These are phyloP conservation scores for rabbit (Oryctolagus cuniculus) DNA, from an alignment of 2,113 vertebrate genomes.

Conservation along the genomic window DNA sequence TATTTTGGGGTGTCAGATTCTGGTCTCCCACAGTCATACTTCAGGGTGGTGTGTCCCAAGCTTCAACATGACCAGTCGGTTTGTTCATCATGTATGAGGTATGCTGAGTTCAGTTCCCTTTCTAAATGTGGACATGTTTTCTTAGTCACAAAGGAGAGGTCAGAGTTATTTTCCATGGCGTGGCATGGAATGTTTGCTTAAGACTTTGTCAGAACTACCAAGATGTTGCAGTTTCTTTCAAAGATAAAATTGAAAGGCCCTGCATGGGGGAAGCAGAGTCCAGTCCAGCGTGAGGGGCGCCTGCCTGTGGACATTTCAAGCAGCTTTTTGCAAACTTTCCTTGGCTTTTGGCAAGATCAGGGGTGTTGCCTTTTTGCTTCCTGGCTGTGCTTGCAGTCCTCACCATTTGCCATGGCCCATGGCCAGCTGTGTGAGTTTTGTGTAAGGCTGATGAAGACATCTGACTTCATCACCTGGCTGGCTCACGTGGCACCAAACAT, in stretches of 20 bases:
- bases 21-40: not conserved
- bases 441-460: not conserved
- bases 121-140: not conserved
- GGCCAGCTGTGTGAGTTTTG: not conserved
- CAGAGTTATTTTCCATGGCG: constrained; percentile 37
- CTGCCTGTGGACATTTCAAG: not conserved
- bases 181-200: not conserved
- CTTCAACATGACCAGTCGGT: not conserved
- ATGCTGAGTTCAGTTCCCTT: not conserved
- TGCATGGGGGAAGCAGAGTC: not conserved
- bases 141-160: not conserved
- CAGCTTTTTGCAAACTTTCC: not conserved
- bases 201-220: not conserved
- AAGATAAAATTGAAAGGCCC: not conserved
- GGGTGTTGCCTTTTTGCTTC: not conserved
- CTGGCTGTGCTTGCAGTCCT: not conserved
- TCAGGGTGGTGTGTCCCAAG: not conserved
- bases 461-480: not conserved
- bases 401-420: not conserved
- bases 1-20: not conserved
- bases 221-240: constrained; percentile 29
- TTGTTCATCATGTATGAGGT: not conserved
- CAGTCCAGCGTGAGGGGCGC: not conserved
- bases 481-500: not conserved
- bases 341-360: not conserved